Evolutionary conservation across 2,113 vertebrate species (phyloP).

Genomic region (Upupa epops): DNA sequence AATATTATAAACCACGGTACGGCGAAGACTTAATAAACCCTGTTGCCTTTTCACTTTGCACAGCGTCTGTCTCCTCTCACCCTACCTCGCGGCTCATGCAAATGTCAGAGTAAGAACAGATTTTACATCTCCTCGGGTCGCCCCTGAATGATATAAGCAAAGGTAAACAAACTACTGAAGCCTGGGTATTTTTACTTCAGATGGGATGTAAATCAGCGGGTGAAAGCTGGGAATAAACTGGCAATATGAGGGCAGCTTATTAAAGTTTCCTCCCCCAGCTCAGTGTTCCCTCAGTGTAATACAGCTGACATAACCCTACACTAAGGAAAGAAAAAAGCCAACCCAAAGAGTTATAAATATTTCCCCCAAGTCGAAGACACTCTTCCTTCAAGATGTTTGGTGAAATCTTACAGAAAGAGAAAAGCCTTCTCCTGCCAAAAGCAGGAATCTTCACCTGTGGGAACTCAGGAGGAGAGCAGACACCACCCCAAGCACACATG

Average conservation of each 20-base stretch:
- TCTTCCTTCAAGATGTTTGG: background rate
- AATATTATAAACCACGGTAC: constrained; percentile 8
- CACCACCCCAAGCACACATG: accelerated
- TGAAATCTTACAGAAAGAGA: background rate
- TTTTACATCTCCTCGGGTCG: background rate
- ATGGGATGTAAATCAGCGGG: constrained; percentile 34
- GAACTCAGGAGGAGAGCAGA: background rate
- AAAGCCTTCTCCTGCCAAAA: background rate
- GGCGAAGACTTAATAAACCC: constrained; percentile 21
- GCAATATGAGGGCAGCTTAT: constrained; percentile 31
- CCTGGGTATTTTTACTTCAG: constrained; percentile 46
- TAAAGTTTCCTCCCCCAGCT: constrained; percentile 20
- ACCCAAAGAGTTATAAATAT: background rate
- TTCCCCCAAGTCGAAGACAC: background rate
- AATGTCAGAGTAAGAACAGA: constrained; percentile 41
- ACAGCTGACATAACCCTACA: background rate
- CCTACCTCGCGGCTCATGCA: background rate
- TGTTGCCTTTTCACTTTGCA: background rate
- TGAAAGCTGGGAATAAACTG: constrained; percentile 49
- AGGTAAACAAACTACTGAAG: constrained; percentile 57
- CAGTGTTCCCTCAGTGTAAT: background rate
- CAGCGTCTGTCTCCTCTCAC: constrained; percentile 44
- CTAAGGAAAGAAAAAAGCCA: background rate
- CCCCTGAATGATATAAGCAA: constrained; percentile 26
- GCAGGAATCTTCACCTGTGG: background rate